Evolutionary conservation across 2,797 vertebrate genomes (phyloP), one percentile per base, ranked within the genome.

Genomic region (Tiaroga cobitis): DNA sequence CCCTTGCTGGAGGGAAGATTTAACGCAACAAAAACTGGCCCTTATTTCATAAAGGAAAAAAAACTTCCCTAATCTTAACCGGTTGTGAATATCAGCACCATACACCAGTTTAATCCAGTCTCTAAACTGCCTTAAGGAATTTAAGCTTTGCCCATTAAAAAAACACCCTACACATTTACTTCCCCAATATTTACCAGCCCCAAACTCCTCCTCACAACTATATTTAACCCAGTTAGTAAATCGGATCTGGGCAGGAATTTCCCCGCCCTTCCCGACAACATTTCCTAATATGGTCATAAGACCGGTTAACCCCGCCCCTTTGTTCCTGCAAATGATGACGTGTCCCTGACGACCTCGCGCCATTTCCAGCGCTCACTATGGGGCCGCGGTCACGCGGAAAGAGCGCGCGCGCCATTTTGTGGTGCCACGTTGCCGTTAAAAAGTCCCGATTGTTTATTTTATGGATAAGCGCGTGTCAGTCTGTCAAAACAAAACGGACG

Each of bases 201-300:
- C 51, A 29, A 41, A 21, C 43, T 10, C 15, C 80, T 34, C 29
- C 51, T 56, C 11, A 39, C 16, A 5, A 73, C 87, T 90, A 88
- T 89, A 85, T 89, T 88, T 72, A 85, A 84, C 37, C 70, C 61
- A 86, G 88, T 83, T 0, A 8, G 8, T 24, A 15, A 19, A 16
- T 26, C 37, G 72, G 13, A 29, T 84, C 82, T 26, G 19, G 1
- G 75, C 8, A 26, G 41, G 26, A 85, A 77, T 16, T 1, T 88
- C 80, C 85, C 91, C 80, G 93, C 93, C 87, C 43, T 59, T 87
- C 81, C 76, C 49, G 74, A 89, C 13, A 87, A 90, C 67, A 90
- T 90, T 86, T 89, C 95, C 94, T 94, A 93, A 95, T 94, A 90
- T 96, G 95, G 95, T 92, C 94, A 95, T 90, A 10, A 85, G 8